Conservation (phyloP, 2,888 invertebrate species). For the Ichneumoninae sp. region DNA sequence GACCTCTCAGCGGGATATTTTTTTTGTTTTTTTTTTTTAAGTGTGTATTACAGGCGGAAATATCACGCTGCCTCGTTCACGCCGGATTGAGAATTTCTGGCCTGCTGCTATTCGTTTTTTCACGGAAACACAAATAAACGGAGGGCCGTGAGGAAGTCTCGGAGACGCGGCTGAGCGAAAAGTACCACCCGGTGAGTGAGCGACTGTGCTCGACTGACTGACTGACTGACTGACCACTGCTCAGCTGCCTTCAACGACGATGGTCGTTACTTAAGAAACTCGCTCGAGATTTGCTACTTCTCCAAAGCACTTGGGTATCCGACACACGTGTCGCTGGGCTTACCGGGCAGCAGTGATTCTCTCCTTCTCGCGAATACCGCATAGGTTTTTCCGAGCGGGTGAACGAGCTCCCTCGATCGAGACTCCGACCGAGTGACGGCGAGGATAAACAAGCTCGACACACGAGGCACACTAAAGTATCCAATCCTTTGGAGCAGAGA, state of each 20-base stretch:
- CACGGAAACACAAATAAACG: neutral
- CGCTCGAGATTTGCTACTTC: constrained; percentile 69
- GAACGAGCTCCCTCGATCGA: constrained; percentile 17
- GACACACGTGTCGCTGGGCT: constrained; percentile 60
- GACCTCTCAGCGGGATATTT: neutral
- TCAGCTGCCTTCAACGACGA: constrained; percentile 43
- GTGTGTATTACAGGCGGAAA: constrained; percentile 13
- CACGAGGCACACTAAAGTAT: neutral
- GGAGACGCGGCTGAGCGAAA: constrained; percentile 24
- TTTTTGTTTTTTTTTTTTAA: neutral
- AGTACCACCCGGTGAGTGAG: constrained; percentile 59
- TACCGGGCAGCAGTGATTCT: constrained; percentile 22
- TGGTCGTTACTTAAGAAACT: constrained; percentile 71
- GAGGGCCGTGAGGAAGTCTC: neutral
- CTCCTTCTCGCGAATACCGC: constrained; percentile 22
- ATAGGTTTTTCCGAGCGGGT: constrained; percentile 49
- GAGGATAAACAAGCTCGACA: neutral
- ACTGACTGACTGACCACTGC: constrained; percentile 65
- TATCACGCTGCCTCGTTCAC: constrained; percentile 1
- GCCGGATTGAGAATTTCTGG: constrained; percentile 1
- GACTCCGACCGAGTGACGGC: neutral
- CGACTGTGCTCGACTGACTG: constrained; percentile 59
- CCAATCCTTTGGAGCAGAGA: neutral
- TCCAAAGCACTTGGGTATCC: constrained; percentile 41
- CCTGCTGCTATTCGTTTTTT: neutral